These are phyloP conservation scores for Dinoponera quadriceps DNA, from an alignment of 1,140 invertebrate species.

Conservation along the genomic window DNA sequence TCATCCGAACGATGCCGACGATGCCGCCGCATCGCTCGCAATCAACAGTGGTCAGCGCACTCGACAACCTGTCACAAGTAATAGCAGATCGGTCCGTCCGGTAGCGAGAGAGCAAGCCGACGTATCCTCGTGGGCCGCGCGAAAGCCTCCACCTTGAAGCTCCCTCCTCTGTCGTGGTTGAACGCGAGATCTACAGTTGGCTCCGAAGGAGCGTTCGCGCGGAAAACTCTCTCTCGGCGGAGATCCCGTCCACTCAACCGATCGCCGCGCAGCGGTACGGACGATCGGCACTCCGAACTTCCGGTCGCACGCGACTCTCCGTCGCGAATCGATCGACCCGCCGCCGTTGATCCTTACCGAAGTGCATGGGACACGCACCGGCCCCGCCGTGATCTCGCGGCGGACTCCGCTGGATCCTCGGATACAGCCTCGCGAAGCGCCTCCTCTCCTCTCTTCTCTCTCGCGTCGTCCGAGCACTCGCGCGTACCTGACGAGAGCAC, in stretches of 20 bases:
- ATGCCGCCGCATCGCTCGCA: not conserved
- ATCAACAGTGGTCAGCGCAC: slow-evolving; percentile 24
- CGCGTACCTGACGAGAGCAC: slow-evolving; percentile 69
- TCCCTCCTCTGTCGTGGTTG: not conserved
- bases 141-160: slow-evolving; percentile 29
- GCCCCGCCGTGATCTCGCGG: slow-evolving; percentile 9
- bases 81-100: slow-evolving; percentile 23
- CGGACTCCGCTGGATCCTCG: slow-evolving; percentile 22
- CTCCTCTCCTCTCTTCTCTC: not conserved
- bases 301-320: slow-evolving; percentile 16
- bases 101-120: not conserved
- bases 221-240: slow-evolving; percentile 1
- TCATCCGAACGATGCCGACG: not conserved
- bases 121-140: not conserved
- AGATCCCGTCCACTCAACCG: slow-evolving; percentile 9
- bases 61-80: slow-evolving; percentile 33
- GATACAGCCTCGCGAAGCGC: slow-evolving; percentile 2
- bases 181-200: slow-evolving; percentile 22
- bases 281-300: slow-evolving; percentile 35
- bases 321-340: slow-evolving; percentile 54
- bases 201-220: slow-evolving; percentile 20
- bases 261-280: slow-evolving; percentile 23
- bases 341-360: slow-evolving; percentile 40
- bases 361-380: slow-evolving; percentile 21
- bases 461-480: slow-evolving; percentile 51